Base-by-base conservation (phyloP, 2,113 vertebrate species). In the Hymenochirus boettgeri region DNA sequence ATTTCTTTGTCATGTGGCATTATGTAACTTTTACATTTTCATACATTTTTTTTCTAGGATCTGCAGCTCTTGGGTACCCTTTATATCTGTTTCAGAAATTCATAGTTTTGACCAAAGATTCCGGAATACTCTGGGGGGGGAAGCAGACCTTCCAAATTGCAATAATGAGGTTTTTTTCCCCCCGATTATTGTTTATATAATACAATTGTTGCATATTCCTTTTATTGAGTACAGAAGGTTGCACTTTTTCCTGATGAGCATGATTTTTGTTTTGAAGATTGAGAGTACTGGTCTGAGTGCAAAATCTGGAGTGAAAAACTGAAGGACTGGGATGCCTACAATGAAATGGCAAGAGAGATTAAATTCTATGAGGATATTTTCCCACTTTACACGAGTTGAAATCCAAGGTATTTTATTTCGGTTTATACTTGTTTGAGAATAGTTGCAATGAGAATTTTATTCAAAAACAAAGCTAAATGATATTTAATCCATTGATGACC, bases 31-130 rank as follows among this genome's bases (percentile, higher is more conserved):
- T n/a, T n/a, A n/a, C n/a, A n/a, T n/a, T n/a, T n/a, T n/a, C n/a
- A n/a, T n/a, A n/a, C n/a, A n/a, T 33, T 42, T 42, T 2, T 42
- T 13, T 48, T 60, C n/a, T 46, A 71, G 70, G 70, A 71, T 23
- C 45, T 71, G 25, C 33, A 53, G 18, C 61, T 60, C 19, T 23
- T 71, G 3, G 70, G 70, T 21, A 65, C 70, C 7, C 47, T 71
- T 3, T 71, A 71, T 25, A 53, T 65, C 37, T 71, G n/a, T 71
- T 71, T 25, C 70, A 71, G 50, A 71, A 71, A 39, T 71, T 71
- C 19, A 64, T 71, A 52, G 23, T 18, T 71, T 71, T 65, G 62
- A 71, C 29, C 56, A 65, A 22, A 31, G 18, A 37, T 71, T 71
- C 22, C 47, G 50, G 11, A 60, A 65, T 27, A 65, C 70, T 24